Conservation (phyloP, 2,888 invertebrate species). For the Heteromurus nitidus region DNA sequence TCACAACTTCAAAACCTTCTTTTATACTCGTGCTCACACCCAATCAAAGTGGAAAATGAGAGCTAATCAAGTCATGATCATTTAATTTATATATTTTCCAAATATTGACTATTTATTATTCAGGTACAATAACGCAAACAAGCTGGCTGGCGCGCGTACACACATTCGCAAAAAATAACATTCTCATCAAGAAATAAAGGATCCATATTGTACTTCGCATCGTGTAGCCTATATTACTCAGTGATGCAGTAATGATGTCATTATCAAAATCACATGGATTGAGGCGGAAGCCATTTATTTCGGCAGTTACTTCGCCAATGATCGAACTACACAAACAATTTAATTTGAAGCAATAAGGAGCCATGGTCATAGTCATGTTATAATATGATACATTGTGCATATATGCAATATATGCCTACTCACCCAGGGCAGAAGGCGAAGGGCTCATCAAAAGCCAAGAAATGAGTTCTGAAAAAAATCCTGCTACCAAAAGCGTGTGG, state of each 20-base stretch:
- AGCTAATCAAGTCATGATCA: conserved; percentile 58
- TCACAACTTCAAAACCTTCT: no score
- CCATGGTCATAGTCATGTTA: not conserved
- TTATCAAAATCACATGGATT: conserved; percentile 35
- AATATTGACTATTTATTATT: conserved; percentile 27
- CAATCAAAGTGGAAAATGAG: conserved; percentile 44
- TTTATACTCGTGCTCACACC: no score
- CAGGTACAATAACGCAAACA: not conserved
- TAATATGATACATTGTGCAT: not conserved
- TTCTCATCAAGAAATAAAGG: no score
- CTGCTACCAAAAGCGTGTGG: not conserved
- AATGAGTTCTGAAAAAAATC: not conserved
- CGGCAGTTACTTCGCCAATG: not conserved
- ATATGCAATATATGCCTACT: not conserved
- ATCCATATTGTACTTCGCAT: no score
- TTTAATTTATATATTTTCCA: conserved; percentile 62
- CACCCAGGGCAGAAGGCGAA: not conserved
- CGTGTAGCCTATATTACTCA: not conserved
- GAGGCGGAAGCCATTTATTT: conserved; percentile 22
- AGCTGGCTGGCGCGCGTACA: not conserved
- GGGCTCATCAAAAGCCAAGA: conserved; percentile 17
- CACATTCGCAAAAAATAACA: not conserved
- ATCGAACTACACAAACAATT: not conserved
- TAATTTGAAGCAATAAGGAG: conserved; percentile 7
- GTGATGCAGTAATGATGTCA: conserved; percentile 10